Base-by-base conservation (phyloP, 2,113 vertebrate genomes). In the Hippocampus mohnikei region DNA sequence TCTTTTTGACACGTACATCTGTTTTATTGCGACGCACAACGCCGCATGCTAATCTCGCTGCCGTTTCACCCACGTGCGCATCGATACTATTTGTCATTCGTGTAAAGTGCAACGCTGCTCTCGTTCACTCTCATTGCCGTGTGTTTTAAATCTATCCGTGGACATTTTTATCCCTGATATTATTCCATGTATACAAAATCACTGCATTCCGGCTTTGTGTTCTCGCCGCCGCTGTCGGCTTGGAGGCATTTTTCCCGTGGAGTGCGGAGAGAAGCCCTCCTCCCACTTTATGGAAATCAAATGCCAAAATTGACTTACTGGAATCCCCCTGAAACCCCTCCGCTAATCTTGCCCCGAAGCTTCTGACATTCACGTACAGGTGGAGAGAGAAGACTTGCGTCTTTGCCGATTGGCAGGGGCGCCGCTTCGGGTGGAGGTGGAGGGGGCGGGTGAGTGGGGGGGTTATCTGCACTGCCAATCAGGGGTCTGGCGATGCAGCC, bases 231-330 rank as follows among this genome's bases (percentile, higher is more conserved):
- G 63, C 63, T 11, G 23, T 46, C 13, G 42, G 42, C 41, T 65
- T 23, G 6, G 2, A 20, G 25, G 25, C 58, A 60, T 33, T 60
- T 37, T 60, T 29, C 41, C 23, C 64, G 71, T 58, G 71, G 66
- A 25, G 64, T 60, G 72, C 72, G 64, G 72, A 50, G 56, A 75
- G 63, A 78, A 62, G 27, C 48, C 41, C 77, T 72, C 50, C 71
- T 74, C 71, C 70, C 78, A 76, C 82, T 85, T 84, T 80, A 86
- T 88, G 81, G 80, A 82, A 87, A 85, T 84, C 71, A 88, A 85
- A 86, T 86, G 82, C 78, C 82, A 83, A 71, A 80, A 86, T 81
- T 77, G 79, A 89, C 75, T 70, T 87, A 86, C 72, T 74, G 71
- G 66, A 65, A 77, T 84, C 70, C 73, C 69, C 67, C 33, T 27